Base-by-base conservation (phyloP, 1,140 invertebrate genomes). In the Bombyx mandarina region DNA sequence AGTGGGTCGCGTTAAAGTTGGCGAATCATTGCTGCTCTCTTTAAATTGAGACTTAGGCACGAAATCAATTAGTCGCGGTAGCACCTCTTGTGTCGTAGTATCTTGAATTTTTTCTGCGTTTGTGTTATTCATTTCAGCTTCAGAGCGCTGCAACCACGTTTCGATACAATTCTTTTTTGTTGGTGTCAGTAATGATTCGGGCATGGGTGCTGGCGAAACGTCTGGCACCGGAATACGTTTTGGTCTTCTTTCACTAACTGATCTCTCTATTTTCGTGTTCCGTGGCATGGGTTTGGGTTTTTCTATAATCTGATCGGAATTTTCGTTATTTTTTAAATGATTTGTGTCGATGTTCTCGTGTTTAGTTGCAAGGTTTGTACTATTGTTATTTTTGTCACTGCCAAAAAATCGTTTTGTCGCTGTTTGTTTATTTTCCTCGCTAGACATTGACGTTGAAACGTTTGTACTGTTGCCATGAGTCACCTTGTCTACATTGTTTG, bases 41-140 rank as follows among this genome's bases (percentile, higher is more conserved):
- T 82, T 82, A 52, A 70, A 84, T 64, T 88, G 76, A 54, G 86
- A 77, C 73, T 92, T 93, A 8, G 92, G 92, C 8, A 93, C 90
- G 73, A 93, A 90, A 74, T 93, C 91, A 48, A 93, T 92, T 0
- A 93, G 77, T 52, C 92, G 88, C 7, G 92, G 92, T 47, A 93
- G 73, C 43, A 75, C 75, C 71, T 89, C 88, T 2, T 86, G 88
- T 43, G 75, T 61, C 45, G 66, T 44, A 52, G 50, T 67, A 10
- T 82, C 76, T 60, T 86, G 79, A 46, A 71, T 52, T 50, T 82
- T 83, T 8, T 83, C 81, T 54, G 71, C 65, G 7, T 54, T 57
- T 60, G 78, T 79, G 45, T 71, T 82, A 60, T 79, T 80, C 82
- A 87, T 86, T 62, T 87, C 84, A 52, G 80, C 81, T 71, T 87